Evolutionary conservation across 1,140 invertebrate species (phyloP).

Genomic region (Agraylea sexmaculata): DNA sequence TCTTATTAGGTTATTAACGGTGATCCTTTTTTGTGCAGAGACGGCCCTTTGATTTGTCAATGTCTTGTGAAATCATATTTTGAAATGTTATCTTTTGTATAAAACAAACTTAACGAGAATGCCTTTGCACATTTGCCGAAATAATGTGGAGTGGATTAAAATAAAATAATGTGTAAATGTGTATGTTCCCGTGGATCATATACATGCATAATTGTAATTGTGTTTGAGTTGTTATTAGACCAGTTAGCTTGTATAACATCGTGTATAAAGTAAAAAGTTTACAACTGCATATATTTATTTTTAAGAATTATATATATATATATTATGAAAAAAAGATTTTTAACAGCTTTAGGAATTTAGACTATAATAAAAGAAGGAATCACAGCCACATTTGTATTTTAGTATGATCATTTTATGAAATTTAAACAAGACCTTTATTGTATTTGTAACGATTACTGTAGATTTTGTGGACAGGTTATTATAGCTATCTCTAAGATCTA

Average conservation of each 20-base stretch:
- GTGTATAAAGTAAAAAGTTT: conserved; percentile 5
- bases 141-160: too few species aligned
- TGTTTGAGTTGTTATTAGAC: too few species aligned
- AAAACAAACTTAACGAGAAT: too few species aligned
- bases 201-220: too few species aligned
- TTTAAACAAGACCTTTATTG: conserved; percentile 17
- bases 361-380: conserved; percentile 10
- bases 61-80: too few species aligned
- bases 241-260: conserved; percentile 6
- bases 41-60: too few species aligned
- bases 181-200: too few species aligned
- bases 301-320: conserved; percentile 12
- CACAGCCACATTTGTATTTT: conserved; percentile 22
- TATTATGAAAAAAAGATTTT: conserved; percentile 15
- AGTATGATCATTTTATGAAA: conserved; percentile 17
- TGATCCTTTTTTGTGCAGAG: too few species aligned
- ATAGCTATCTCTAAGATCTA: conserved; percentile 23
- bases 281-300: conserved; percentile 13
- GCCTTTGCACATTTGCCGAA: too few species aligned
- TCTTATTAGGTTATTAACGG: too few species aligned
- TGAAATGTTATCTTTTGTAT: too few species aligned
- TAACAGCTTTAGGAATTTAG: conserved; percentile 19
- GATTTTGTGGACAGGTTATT: conserved; percentile 23
- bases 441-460: conserved; percentile 22
- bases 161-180: too few species aligned